Evolutionary conservation across 2,888 invertebrate species (phyloP).

Genomic region (Drosophila meridiana): DNA sequence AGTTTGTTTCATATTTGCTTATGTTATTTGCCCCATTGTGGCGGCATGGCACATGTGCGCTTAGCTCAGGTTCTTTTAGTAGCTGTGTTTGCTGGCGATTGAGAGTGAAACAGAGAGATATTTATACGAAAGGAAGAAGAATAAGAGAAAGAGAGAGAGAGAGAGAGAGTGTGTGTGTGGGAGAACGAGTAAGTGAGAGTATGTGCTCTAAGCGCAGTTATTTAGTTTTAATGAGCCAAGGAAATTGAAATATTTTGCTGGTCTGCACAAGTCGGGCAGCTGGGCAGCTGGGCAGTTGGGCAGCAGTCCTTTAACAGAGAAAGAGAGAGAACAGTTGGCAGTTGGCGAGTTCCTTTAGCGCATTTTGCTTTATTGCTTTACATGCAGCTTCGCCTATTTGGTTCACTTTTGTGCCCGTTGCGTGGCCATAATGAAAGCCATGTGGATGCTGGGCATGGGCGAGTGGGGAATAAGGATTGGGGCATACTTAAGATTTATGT

Average conservation of each 20-base stretch:
- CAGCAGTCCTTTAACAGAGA: slow-evolving; percentile 16
- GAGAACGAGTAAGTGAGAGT: slow-evolving; percentile 4
- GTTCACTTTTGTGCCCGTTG: slow-evolving; percentile 47
- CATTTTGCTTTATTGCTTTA: slow-evolving; percentile 58
- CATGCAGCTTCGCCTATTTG: slow-evolving; percentile 59
- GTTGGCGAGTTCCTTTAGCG: slow-evolving; percentile 12
- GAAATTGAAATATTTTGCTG: slow-evolving; percentile 79
- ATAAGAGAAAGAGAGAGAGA: not conserved
- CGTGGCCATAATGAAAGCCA: slow-evolving; percentile 55
- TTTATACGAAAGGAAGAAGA: not conserved
- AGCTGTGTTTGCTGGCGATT: not conserved
- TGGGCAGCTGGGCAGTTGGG: not conserved
- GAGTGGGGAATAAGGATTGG: slow-evolving; percentile 16
- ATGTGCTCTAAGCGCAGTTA: slow-evolving; percentile 54
- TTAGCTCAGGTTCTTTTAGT: slow-evolving; percentile 2
- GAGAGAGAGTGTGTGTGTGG: slow-evolving; percentile 3
- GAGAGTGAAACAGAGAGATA: not conserved
- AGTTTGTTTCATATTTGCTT: slow-evolving; percentile 26
- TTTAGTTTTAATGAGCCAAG: slow-evolving; percentile 82
- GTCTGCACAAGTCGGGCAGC: slow-evolving; percentile 26
- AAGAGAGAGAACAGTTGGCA: slow-evolving; percentile 7
- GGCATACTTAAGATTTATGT: slow-evolving; percentile 77
- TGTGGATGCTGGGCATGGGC: slow-evolving; percentile 24
- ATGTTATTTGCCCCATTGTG: slow-evolving; percentile 17
- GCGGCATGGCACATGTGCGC: slow-evolving; percentile 6